Evolutionary conservation across 2,797 vertebrate species (phyloP).

Genomic region (Bryconaethiops microstoma): DNA sequence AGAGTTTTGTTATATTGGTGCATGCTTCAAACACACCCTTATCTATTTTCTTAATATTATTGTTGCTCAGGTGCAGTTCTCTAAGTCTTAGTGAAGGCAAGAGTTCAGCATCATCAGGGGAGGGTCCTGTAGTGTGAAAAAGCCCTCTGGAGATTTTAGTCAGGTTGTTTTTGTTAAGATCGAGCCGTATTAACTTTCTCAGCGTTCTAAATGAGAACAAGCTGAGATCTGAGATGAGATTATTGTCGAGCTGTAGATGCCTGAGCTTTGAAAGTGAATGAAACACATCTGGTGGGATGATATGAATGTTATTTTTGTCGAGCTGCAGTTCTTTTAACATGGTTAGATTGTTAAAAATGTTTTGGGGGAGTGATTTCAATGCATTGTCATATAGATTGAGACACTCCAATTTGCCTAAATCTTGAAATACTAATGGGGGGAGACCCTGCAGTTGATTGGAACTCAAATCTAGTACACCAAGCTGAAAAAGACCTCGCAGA

Average conservation of each 20-base stretch:
- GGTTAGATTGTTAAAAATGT: slow-evolving; percentile 60
- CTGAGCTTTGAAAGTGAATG: slow-evolving; percentile 44
- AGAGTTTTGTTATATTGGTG: slow-evolving; percentile 50
- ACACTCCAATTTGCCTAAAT: slow-evolving; percentile 53
- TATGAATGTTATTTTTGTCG: slow-evolving; percentile 66
- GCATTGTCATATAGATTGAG: slow-evolving; percentile 71
- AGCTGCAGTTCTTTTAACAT: slow-evolving; percentile 66
- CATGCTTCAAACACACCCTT: slow-evolving; percentile 57
- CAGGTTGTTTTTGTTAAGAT: slow-evolving; percentile 64
- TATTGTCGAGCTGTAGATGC: slow-evolving; percentile 67
- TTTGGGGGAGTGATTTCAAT: slow-evolving; percentile 58
- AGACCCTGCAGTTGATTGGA: slow-evolving; percentile 64
- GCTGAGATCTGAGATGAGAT: slow-evolving; percentile 62
- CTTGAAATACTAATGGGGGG: slow-evolving; percentile 53
- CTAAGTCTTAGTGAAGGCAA: slow-evolving; percentile 41
- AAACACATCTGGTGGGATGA: slow-evolving; percentile 58
- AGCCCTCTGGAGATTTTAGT: slow-evolving; percentile 53
- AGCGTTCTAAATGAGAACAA: slow-evolving; percentile 56
- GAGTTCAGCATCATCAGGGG: slow-evolving; percentile 33
- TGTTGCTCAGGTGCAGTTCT: slow-evolving; percentile 65
- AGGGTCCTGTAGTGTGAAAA: slow-evolving; percentile 52
- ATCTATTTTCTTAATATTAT: slow-evolving; percentile 50
- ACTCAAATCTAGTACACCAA: slow-evolving; percentile 66
- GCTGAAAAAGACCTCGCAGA: slow-evolving; percentile 60
- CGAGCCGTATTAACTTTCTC: slow-evolving; percentile 61